Percentiles rank a stretch among this genome's conserved stretches.
These are phyloP conservation scores for Porites lobata DNA, from an alignment of 92 coral and sea anemone genomes.

Conservation along the genomic window DNA sequence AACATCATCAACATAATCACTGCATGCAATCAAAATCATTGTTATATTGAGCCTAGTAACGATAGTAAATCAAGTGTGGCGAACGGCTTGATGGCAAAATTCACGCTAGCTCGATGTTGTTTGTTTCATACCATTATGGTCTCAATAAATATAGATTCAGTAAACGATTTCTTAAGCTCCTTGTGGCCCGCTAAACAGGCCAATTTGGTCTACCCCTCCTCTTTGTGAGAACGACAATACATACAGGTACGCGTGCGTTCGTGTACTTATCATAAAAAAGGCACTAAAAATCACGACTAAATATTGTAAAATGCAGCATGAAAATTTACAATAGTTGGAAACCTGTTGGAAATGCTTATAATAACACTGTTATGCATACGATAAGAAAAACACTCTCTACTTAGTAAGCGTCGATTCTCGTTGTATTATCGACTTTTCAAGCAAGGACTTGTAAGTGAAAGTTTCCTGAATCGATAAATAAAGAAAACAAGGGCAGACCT, in stretches of 20 bases:
- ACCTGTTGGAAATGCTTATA: neutral
- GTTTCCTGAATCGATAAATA: conserved; percentile 45
- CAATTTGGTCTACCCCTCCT: conserved; percentile 9
- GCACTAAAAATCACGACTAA: conserved; percentile 1
- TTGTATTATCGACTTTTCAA: neutral
- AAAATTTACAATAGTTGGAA: conserved; percentile 26
- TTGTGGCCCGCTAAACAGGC: conserved; percentile 9
- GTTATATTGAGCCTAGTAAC: conserved; percentile 37
- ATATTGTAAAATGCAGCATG: conserved; percentile 4
- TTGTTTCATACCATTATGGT: conserved; percentile 41
- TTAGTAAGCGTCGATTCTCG: neutral
- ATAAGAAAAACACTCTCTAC: neutral
- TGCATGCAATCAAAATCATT: conserved; percentile 48
- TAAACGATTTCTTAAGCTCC: conserved; percentile 22
- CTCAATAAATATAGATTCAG: conserved; percentile 33
- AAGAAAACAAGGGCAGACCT: conserved; percentile 49
- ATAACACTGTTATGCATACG: neutral
- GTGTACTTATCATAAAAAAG: neutral
- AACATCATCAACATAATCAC: conserved; percentile 50
- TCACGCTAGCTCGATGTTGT: conserved; percentile 65
- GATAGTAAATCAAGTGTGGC: conserved; percentile 40
- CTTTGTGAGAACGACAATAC: neutral
- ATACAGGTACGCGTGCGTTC: neutral
- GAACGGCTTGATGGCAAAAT: conserved; percentile 44
- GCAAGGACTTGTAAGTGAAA: conserved; percentile 11